Base-by-base conservation (phyloP, 2,113 vertebrate genomes). In the Gallinago paraguaiae region DNA sequence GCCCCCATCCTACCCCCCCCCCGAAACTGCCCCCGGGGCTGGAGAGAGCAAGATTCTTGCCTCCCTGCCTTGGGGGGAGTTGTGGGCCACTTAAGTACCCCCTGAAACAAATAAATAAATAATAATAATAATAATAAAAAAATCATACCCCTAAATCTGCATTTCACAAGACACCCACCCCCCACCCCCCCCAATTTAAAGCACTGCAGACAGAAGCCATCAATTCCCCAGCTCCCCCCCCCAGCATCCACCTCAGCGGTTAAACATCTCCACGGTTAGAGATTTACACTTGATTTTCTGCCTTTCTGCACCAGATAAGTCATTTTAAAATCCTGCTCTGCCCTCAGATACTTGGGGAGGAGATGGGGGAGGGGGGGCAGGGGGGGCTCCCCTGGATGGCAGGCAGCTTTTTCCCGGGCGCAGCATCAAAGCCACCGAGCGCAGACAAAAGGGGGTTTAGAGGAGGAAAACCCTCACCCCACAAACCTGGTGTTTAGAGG, bases 221-320 rank as follows among this genome's bases (percentile, higher is more conserved):
- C 72, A 17, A 31, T 37, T 28, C 68, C 51, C 69, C 13, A 22
- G 11, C 80, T 27, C 3, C 7, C 20, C 18, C 45, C 45, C 33
- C 16, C 59, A 15, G 17, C 23, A 0, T 10, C 82, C 79, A 35
- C 27, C 82, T 25, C 18, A 0, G 56, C 53, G 37, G 14, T 16
- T 11, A 46, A 70, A 74, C 2, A 0, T 68, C 90, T 67, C 86
- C 88, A 6, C 2, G 69, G 60, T 33, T 86, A 24, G 57, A 92
- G 81, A 89, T 82, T 90, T 91, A 76, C 93, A n/a, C 84, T 92
- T 23, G 37, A 95, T 95, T 94, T 93, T 91, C 95, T 94, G 90
- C 91, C 57, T 94, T 93, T 89, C 90, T 72, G 67, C 3, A 1
- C 81, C 64, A 82, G 78, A 94, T 45, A 87, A 94, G 35, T 56